Evolutionary conservation across 2,888 invertebrate genomes (phyloP), one percentile per base, ranked within the genome.

Genomic region (Ormyrus labotus): DNA sequence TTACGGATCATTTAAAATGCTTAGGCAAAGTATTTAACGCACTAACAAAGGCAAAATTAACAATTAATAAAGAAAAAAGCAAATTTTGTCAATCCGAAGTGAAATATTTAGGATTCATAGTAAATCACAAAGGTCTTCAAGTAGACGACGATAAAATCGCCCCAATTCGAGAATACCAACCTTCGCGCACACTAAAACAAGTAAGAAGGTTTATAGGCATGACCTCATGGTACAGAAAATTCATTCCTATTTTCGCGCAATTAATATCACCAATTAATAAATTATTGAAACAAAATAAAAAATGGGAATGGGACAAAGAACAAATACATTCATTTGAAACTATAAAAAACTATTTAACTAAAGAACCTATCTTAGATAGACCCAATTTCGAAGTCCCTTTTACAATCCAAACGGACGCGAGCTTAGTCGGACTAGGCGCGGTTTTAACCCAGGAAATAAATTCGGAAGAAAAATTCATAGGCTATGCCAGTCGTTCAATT

Each of bases 131-230:
- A 0, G 87, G 87, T 0, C 53, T 86, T 0, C 60, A 82, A 7
- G 72, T 85, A 0, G 83, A 86, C 48, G 82, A 81, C 0, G 83
- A 84, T 0, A 84, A 81, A 48, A 69, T 79, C 0, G 60, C 57
- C 0, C 80, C 84, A 0, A 79, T 84, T 3, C 7, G 77, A 0
- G 72, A 85, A 2, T 84, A 84, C 45, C 85, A 85, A 1, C 9
- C 19, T 0, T 87, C 87, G 0, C 69, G 58, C 9, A 68, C 10
- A 0, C 45, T 84, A 2, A 83, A 80, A 6, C 81, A 86, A 55
- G 34, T 88, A 0, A 81, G 85, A 0, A 70, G 84, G 1, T 87
- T 88, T 61, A 34, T 89, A 0, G 88, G 88, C 0, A 75, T 88
- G 76, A 81, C 82, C 0, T 84, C 84, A 0, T 89, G 87, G 85